These are phyloP conservation scores for Phataginus tricuspis DNA, from an alignment of 2,797 vertebrate genomes.

Conservation along the genomic window DNA sequence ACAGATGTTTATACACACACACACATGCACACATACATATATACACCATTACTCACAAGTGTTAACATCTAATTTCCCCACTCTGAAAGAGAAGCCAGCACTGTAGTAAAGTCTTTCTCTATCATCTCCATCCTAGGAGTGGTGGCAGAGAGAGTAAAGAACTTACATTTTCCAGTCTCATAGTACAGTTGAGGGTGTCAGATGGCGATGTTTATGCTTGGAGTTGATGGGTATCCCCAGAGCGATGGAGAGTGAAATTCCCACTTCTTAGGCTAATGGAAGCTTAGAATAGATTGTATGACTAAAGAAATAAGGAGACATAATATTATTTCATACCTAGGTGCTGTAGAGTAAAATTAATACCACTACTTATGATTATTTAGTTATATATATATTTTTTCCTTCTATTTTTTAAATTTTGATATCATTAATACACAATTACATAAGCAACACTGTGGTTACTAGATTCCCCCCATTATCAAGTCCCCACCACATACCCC, in stretches of 20 bases:
- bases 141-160: background rate
- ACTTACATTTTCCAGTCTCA: background rate
- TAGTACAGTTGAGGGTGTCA: background rate
- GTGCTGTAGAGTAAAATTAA: slow-evolving; percentile 5
- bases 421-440: no score
- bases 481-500: no score
- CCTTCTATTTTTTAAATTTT: no score
- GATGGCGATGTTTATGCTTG: background rate
- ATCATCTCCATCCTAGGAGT: background rate
- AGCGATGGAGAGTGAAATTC: background rate
- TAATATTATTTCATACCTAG: slow-evolving; percentile 31
- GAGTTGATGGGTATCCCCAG: background rate
- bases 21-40: background rate
- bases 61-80: background rate
- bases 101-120: background rate
- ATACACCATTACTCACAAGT: background rate
- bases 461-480: no score
- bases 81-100: background rate
- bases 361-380: slow-evolving; percentile 13
- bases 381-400: background rate
- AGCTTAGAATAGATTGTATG: slow-evolving; percentile 10
- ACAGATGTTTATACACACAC: background rate
- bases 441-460: no score
- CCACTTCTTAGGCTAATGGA: background rate
- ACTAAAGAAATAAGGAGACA: slow-evolving; percentile 4